Percentiles rank a stretch among this genome's conserved stretches.
phyloP scores from a whole-genome alignment of 2,888 invertebrate species.

The Cheilosia scutellata region DNA sequence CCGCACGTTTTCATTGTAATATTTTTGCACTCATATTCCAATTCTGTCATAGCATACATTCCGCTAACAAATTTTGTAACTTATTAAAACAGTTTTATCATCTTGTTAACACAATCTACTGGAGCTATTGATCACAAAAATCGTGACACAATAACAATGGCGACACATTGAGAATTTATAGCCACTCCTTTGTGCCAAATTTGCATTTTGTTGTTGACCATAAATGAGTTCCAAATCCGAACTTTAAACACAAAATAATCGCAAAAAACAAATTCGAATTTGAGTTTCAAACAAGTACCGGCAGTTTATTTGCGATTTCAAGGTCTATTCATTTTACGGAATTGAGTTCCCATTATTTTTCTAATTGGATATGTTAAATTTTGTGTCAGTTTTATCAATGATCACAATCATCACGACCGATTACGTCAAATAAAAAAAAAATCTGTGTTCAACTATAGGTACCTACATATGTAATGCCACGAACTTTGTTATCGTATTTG shows the following conservation, averaged over 20 bases:
- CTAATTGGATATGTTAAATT: slow-evolving; percentile 22
- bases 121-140: neutral
- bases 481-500: neutral
- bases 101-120: slow-evolving; percentile 31
- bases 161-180: slow-evolving; percentile 22
- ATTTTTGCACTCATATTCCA: too few species aligned
- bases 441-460: neutral
- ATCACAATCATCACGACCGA: slow-evolving; percentile 12
- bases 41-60: too few species aligned
- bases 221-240: slow-evolving; percentile 11
- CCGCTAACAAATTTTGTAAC: too few species aligned
- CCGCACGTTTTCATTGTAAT: too few species aligned
- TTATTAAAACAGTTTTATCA: neutral
- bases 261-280: neutral
- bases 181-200: slow-evolving; percentile 27
- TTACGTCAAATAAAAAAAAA: slow-evolving; percentile 24
- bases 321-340: slow-evolving; percentile 41
- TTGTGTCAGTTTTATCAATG: slow-evolving; percentile 18
- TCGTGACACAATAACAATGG: slow-evolving; percentile 54
- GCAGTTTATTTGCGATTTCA: slow-evolving; percentile 7
- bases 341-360: neutral
- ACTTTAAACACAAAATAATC: slow-evolving; percentile 1
- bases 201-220: neutral
- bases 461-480: neutral
- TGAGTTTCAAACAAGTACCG: neutral